Percentiles rank a stretch among this genome's conserved stretches.
phyloP scores from a whole-genome alignment of 2,113 vertebrate species.

The Psilopsiagon aurifrons region DNA sequence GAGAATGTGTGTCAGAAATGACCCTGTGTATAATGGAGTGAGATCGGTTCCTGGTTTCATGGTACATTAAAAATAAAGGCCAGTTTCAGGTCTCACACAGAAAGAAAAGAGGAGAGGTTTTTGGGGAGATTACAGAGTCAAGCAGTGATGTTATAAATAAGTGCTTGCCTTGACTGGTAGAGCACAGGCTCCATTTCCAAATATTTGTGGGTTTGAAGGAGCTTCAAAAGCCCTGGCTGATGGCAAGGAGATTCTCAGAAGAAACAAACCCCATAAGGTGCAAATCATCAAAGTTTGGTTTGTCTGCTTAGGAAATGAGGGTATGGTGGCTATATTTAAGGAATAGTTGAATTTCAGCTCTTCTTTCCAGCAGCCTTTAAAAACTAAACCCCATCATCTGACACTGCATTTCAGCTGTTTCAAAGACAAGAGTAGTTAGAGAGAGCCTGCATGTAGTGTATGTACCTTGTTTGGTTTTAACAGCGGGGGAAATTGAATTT shows the following conservation, averaged over 20 bases:
- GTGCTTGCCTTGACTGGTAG: background rate
- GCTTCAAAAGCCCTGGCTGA: background rate
- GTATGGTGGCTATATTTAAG: background rate
- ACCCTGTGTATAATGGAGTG: background rate
- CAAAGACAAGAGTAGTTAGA: background rate
- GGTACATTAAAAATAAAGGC: conserved; percentile 19
- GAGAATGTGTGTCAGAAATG: conserved; percentile 27
- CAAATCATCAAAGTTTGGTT: background rate
- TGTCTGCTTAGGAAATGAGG: background rate
- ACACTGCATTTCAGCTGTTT: background rate
- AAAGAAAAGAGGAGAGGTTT: background rate
- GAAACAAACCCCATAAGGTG: background rate
- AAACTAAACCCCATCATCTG: background rate
- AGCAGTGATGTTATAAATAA: conserved; percentile 23
- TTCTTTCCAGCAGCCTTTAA: background rate
- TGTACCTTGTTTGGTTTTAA: background rate
- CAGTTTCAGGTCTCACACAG: conserved; percentile 24
- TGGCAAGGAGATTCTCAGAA: background rate
- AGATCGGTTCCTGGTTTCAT: conserved; percentile 37
- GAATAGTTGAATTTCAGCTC: background rate
- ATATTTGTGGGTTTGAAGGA: background rate
- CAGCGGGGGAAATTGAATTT: background rate
- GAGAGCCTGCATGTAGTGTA: background rate
- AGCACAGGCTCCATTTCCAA: background rate
- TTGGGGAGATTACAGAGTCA: background rate